Percentiles rank a stretch among this genome's conserved stretches.
Conservation (phyloP, 1,140 invertebrate species). For the Zelostemma sp. region DNA sequence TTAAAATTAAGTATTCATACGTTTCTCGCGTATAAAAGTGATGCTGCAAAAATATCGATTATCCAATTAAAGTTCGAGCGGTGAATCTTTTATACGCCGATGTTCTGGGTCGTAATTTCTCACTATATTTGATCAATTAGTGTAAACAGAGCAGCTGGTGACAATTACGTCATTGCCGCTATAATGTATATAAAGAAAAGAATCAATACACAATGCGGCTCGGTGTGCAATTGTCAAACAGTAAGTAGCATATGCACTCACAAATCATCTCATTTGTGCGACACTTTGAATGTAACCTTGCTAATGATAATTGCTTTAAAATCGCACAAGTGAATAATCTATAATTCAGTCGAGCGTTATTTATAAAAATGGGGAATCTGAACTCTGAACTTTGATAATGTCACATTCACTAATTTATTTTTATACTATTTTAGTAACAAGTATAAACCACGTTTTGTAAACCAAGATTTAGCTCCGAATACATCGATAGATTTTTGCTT, state of each 20-base stretch:
- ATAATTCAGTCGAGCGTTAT: too few relatives aligned
- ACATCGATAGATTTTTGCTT: conserved; percentile 28
- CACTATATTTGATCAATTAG: neutral
- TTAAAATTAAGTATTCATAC: neutral
- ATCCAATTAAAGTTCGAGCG: neutral
- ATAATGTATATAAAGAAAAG: neutral
- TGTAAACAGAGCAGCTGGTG: neutral
- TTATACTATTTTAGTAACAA: neutral
- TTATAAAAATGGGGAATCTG: too few relatives aligned
- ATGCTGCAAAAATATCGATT: neutral
- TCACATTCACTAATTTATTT: neutral
- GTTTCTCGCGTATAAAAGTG: neutral
- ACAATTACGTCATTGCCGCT: neutral
- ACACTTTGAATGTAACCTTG: too few relatives aligned
- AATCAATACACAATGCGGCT: neutral
- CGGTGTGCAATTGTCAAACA: neutral
- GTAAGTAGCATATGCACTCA: neutral
- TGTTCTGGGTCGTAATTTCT: neutral
- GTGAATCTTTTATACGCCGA: neutral
- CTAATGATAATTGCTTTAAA: too few relatives aligned
- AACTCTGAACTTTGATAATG: neutral
- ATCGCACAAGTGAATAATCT: too few relatives aligned
- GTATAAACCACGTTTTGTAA: neutral
- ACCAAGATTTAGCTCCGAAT: too few relatives aligned
- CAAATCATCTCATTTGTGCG: too few relatives aligned